These are phyloP conservation scores for Centroberyx gerrardi DNA, from an alignment of 2,797 vertebrate species.

Conservation along the genomic window DNA sequence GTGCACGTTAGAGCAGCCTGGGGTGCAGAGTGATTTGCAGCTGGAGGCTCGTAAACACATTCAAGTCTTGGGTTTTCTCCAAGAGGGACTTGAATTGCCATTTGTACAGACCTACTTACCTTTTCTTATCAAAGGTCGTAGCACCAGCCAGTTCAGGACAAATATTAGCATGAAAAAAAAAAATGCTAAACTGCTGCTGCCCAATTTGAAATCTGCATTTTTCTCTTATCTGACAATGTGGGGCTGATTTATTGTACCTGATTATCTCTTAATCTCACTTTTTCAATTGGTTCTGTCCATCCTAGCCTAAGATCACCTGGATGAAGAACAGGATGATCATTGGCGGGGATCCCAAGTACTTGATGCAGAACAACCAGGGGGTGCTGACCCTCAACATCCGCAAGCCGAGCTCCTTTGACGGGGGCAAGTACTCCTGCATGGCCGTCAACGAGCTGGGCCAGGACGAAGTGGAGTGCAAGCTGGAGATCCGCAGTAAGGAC, in stretches of 20 bases:
- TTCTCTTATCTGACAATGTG: neutral
- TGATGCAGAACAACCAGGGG: slow-evolving; percentile 96
- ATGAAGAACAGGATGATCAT: slow-evolving; percentile 97
- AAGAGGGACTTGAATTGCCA: neutral
- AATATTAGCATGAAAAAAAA: neutral
- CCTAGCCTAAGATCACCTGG: slow-evolving; percentile 95
- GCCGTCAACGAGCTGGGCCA: slow-evolving; percentile 92
- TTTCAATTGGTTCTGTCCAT: neutral
- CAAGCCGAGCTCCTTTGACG: slow-evolving; percentile 92
- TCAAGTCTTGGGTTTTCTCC: slow-evolving; percentile 1
- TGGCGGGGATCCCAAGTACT: slow-evolving; percentile 91
- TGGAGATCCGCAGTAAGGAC: slow-evolving; percentile 90
- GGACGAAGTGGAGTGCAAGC: slow-evolving; percentile 92
- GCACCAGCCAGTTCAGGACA: neutral
- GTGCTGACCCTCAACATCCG: slow-evolving; percentile 96
- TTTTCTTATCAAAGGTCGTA: slow-evolving; percentile 10
- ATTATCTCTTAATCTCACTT: neutral
- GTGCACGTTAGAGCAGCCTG: slow-evolving; percentile 25
- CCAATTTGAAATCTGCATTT: no score
- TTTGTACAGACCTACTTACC: neutral
- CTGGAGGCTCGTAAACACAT: slow-evolving; percentile 19
- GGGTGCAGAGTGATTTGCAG: slow-evolving; percentile 16
- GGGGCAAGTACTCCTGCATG: slow-evolving; percentile 91
- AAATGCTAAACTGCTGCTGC: no score
- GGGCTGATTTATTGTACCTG: neutral